Base-by-base conservation (phyloP, 2,888 invertebrate genomes). In the Taphrorychus bicolor region DNA sequence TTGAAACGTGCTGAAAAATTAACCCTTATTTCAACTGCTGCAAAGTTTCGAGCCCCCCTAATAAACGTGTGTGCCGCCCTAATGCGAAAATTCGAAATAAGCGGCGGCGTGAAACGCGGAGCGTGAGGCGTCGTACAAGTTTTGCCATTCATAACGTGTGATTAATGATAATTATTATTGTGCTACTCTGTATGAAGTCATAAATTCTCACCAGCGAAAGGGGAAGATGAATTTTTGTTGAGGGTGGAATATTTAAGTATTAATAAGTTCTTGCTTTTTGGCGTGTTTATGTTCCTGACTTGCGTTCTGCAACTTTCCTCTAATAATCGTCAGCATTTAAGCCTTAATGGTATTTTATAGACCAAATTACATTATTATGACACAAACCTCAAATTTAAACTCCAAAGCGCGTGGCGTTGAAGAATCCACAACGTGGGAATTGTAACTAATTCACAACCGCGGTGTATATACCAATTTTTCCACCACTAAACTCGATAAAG, bases 81-180 rank as follows among this genome's bases (percentile, higher is more conserved):
- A 32, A 32, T 51, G 9, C 19, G 18, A 21, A 21, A 21, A 51
- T 56, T 56, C 16, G 56, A 40, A 40, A 56, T 56, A 56, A 56
- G 41, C 56, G 51, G 51, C 56, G 7, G 19, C n/a, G 51, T 45
- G 18, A 18, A 45, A 45, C 45, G 21, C 14, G 18, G 51, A 14
- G 40, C 32, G 56, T 16, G 32, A 75, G 76, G 76, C 78, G 76
- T 76, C 73, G 78, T 78, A 78, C 74, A 80, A 81, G 79, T 80
- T 81, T 80, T 76, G 78, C 80, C 79, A 80, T 81, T 80, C 80
- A 80, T 81, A 81, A 81, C 79, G 74, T 76, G 77, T 81, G 81
- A 81, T 81, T 80, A 80, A 81, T 81, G 81, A 79, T 81, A 81
- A 81, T 81, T 80, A 45, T 45, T 45, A 51, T 45, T 45, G 45